phyloP scores from a whole-genome alignment of 2,113 vertebrate species.

The Halichoerus grypus region DNA sequence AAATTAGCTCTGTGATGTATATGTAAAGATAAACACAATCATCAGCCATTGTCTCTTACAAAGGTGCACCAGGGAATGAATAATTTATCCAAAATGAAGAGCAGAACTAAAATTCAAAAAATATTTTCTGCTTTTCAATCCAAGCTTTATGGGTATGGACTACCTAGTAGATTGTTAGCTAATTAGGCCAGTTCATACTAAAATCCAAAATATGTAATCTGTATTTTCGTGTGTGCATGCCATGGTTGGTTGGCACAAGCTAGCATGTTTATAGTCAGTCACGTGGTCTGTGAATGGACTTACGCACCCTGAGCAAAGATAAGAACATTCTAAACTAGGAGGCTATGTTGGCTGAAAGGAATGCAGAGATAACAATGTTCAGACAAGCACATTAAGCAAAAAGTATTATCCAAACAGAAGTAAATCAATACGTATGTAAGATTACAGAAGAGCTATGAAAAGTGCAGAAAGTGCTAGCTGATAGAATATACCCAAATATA shows the following conservation, averaged over 20 bases:
- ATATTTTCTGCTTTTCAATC: not conserved
- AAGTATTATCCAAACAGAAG: not conserved
- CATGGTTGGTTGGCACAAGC: not conserved
- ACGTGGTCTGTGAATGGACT: not conserved
- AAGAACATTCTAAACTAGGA: not conserved
- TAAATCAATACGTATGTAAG: not conserved
- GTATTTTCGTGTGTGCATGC: not conserved
- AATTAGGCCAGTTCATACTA: not conserved
- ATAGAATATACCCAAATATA: not conserved
- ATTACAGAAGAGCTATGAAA: not conserved
- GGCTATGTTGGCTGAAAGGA: not conserved
- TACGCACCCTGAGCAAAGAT: not conserved
- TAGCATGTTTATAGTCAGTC: not conserved
- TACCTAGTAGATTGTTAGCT: not conserved
- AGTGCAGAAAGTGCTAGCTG: not conserved
- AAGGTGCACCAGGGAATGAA: not conserved
- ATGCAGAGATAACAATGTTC: not conserved
- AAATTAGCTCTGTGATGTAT: not conserved
- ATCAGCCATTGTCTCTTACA: not conserved
- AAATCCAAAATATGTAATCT: not conserved
- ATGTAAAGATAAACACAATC: not conserved
- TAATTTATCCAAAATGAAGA: constrained; percentile 6
- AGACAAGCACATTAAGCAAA: not conserved
- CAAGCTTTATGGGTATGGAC: not conserved
- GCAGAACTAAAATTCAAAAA: not conserved